Evolutionary conservation across 2,113 vertebrate species (phyloP), one percentile per base, ranked within the genome.

Genomic region (Bujurquina vittata): DNA sequence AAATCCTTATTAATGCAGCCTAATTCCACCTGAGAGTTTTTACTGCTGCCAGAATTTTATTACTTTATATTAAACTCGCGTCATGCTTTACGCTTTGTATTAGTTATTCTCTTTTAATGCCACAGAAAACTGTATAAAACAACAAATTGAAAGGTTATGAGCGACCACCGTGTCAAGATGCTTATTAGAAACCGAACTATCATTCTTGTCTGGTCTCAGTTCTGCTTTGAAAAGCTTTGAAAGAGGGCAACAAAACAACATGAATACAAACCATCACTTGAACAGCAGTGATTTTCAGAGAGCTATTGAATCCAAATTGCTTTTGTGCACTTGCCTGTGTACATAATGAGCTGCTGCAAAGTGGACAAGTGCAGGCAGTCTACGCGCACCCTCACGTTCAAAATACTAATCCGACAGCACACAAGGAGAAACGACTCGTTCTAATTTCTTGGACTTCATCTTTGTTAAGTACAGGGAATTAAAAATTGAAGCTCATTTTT

Each of bases 251-350:
- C 56, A 40, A 17, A 52, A 33, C 58, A 63, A 40, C 72, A 75
- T 59, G 61, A 84, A 74, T 57, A 76, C 43, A 60, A 80, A 76
- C 69, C 60, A 59, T 54, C 40, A 61, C 72, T 61, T 20, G 22
- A 54, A 67, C 62, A 61, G 17, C 35, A 57, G 12, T 49, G 56
- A 43, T 52, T 77, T 84, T 73, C 22, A 1, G 73, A 54, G 40
- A 77, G 75, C 35, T 54, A 54, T 55, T 81, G 33, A 69, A 22
- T n/a, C 65, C 81, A 80, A 77, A 80, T 79, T 75, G 80, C 57
- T 73, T 84, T 80, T 62, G 61, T 46, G 62, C 73, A 61, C 52
- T 87, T 78, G 18, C 72, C 49, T 73, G 75, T 75, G 59, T 65
- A 79, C 59, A 80, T 76, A 80, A 81, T 73, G 84, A 74, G 49